phyloP scores from a whole-genome alignment of 2,888 invertebrate genomes.

The Athalia rosae region DNA sequence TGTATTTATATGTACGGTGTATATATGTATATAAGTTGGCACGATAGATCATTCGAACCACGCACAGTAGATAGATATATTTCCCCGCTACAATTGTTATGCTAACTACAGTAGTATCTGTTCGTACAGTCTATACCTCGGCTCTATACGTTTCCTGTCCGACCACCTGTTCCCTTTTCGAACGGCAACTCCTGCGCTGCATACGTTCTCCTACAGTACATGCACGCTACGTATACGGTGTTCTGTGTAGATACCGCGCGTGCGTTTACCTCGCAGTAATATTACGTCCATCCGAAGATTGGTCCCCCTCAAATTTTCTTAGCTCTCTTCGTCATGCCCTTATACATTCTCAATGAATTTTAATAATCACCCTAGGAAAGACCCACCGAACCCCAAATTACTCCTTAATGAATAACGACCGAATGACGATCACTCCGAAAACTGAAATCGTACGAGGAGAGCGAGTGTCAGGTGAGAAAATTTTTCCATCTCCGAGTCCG shows the following conservation, averaged over 20 bases:
- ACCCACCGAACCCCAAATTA: conserved; percentile 7
- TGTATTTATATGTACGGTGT: conserved; percentile 49
- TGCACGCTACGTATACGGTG: neutral
- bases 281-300: conserved; percentile 32
- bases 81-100: conserved; percentile 71
- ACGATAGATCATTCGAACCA: conserved; percentile 66
- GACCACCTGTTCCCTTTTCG: conserved; percentile 71
- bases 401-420: conserved; percentile 13
- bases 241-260: neutral
- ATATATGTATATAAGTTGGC: conserved; percentile 30
- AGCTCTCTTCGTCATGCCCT: conserved; percentile 12
- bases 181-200: conserved; percentile 54
- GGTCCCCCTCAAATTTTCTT: conserved; percentile 1
- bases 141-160: conserved; percentile 68
- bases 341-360: conserved; percentile 16
- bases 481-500: neutral
- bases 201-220: conserved; percentile 26
- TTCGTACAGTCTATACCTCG: conserved; percentile 43
- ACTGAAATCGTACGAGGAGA: neutral
- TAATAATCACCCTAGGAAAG: neutral
- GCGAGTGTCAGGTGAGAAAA: conserved; percentile 2
- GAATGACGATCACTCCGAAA: neutral
- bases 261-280: neutral
- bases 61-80: conserved; percentile 58
- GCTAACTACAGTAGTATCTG: conserved; percentile 63